A percentile compares a stretch with the other conserved stretches of the same genome.
Evolutionary conservation across 37 sponge, comb jelly and placozoan genomes (phyloP).

Genomic region (Petrosia ficiformis): DNA sequence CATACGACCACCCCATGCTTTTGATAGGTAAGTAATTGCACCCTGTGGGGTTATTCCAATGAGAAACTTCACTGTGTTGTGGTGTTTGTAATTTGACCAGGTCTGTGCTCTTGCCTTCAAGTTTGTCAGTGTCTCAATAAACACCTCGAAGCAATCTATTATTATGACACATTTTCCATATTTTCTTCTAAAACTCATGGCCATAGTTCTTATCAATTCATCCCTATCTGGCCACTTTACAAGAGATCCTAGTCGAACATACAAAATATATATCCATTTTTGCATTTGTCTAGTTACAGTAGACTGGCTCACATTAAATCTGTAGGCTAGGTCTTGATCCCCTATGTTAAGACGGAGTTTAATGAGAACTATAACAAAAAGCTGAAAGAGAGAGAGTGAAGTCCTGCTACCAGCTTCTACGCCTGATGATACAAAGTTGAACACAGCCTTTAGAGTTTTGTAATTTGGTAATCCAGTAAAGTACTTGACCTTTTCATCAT

Average conservation of each 20-base stretch:
- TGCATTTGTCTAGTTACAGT: slow-evolving; percentile 19
- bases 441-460: slow-evolving; percentile 4
- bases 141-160: slow-evolving; percentile 40
- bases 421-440: slow-evolving; percentile 5
- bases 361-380: slow-evolving; percentile 31
- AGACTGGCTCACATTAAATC: slow-evolving; percentile 11
- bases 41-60: slow-evolving; percentile 38
- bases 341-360: slow-evolving; percentile 34
- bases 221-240: slow-evolving; percentile 38
- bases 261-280: slow-evolving; percentile 35
- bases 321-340: slow-evolving; percentile 11
- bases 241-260: slow-evolving; percentile 4
- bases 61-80: slow-evolving; percentile 31
- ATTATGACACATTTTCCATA: slow-evolving; percentile 7
- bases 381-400: slow-evolving; percentile 21
- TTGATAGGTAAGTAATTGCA: slow-evolving; percentile 26
- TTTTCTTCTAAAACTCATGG: not conserved
- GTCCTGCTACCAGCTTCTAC: not conserved
- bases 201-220: slow-evolving; percentile 23
- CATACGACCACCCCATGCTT: slow-evolving; percentile 25
- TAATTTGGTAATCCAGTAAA: slow-evolving; percentile 34
- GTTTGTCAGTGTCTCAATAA: slow-evolving; percentile 29
- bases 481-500: slow-evolving; percentile 34
- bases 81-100: slow-evolving; percentile 39
- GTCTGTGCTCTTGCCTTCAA: slow-evolving; percentile 18